A percentile compares a stretch with the other conserved stretches of the same genome.
Conservation (phyloP, 2,797 vertebrate genomes). For the Gouania willdenowi region DNA sequence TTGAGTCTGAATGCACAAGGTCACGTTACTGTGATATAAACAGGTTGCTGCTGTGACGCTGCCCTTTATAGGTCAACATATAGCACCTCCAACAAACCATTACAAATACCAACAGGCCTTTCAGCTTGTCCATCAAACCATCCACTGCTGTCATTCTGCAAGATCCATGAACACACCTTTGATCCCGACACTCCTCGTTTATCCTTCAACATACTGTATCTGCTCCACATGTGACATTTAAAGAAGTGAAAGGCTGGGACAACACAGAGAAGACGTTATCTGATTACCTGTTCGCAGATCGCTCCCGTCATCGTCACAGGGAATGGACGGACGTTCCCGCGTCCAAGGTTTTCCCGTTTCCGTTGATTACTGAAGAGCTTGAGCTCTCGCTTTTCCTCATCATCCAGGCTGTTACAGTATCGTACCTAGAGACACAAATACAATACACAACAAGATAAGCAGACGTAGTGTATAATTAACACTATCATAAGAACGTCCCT, state of each 20-base stretch:
- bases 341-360: conserved; percentile 92
- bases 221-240: conserved; percentile 9
- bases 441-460: not conserved
- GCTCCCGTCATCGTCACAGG: conserved; percentile 96
- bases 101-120: conserved; percentile 24
- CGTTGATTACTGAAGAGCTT: conserved; percentile 97
- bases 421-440: conserved; percentile 78
- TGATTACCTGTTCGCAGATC: conserved; percentile 92
- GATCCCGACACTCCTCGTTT: conserved; percentile 3
- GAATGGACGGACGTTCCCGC: conserved; percentile 92
- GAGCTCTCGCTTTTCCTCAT: conserved; percentile 95
- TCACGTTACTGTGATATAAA: conserved; percentile 6
- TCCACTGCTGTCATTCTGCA: conserved; percentile 8
- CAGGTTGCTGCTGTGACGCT: not conserved
- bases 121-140: conserved; percentile 9
- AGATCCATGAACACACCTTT: conserved; percentile 13
- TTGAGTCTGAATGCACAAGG: conserved; percentile 17
- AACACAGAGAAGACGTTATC: not conserved
- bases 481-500: no score
- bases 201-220: not conserved
- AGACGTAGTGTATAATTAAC: not conserved
- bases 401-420: conserved; percentile 93
- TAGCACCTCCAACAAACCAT: conserved; percentile 21
- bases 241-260: not conserved
- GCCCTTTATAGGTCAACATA: conserved; percentile 33